These are phyloP conservation scores for Penelope pileata DNA, from an alignment of 2,113 vertebrate genomes.

Conservation along the genomic window DNA sequence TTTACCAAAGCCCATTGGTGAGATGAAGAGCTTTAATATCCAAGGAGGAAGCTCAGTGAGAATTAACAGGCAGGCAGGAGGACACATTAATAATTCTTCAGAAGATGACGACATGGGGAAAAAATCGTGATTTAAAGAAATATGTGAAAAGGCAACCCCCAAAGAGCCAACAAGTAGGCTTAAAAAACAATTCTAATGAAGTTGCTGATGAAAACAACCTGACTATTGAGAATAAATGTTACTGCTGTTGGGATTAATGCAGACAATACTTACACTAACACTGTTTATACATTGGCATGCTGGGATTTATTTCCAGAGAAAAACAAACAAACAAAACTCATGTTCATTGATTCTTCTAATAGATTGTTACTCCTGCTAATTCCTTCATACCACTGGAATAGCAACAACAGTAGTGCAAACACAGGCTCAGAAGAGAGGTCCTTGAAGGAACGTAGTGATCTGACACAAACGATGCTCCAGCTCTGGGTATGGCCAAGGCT, in stretches of 20 bases:
- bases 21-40: neutral
- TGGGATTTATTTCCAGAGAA: neutral
- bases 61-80: neutral
- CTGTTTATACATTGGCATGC: neutral
- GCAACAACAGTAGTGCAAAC: neutral
- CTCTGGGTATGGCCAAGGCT: neutral
- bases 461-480: neutral
- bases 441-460: neutral
- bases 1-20: neutral
- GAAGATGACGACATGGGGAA: fast-evolving
- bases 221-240: neutral
- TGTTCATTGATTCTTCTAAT: neutral
- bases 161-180: neutral
- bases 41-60: neutral
- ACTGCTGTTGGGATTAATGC: neutral
- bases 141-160: neutral
- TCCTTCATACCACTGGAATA: neutral
- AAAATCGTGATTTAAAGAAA: neutral
- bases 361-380: neutral
- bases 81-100: neutral
- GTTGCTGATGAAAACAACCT: neutral
- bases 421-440: fast-evolving
- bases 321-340: neutral
- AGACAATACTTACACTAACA: neutral
- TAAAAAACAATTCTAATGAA: neutral